phyloP scores from a whole-genome alignment of 2,113 vertebrate species.

The Melanotaenia duboulayi region DNA sequence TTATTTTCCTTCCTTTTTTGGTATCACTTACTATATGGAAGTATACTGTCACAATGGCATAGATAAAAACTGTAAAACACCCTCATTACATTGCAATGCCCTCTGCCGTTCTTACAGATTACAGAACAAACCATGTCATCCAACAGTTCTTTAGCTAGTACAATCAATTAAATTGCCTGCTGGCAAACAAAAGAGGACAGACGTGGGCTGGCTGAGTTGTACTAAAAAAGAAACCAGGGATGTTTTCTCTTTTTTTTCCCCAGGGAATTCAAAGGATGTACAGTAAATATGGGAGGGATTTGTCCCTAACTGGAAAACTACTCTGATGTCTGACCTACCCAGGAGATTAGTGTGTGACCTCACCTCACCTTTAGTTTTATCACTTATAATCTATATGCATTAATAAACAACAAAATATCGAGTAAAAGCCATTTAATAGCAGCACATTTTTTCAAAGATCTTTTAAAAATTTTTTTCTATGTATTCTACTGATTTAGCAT shows the following conservation, averaged over 20 bases:
- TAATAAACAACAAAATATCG: background rate
- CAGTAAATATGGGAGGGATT: constrained; percentile 60
- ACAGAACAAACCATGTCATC: constrained; percentile 27
- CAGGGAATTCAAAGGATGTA: constrained; percentile 18
- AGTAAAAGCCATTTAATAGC: too few relatives aligned
- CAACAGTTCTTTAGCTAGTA: constrained; percentile 3
- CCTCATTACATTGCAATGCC: background rate
- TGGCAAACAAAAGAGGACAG: constrained; percentile 54
- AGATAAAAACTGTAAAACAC: background rate
- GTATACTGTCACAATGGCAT: too few relatives aligned
- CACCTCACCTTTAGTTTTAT: constrained; percentile 34
- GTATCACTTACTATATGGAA: too few relatives aligned
- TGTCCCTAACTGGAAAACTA: constrained; percentile 10
- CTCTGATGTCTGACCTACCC: constrained; percentile 30
- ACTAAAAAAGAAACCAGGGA: constrained; percentile 42
- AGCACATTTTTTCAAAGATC: too few relatives aligned
- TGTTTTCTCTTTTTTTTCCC: constrained; percentile 5
- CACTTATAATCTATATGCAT: constrained; percentile 51
- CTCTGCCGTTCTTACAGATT: background rate
- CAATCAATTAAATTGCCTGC: constrained; percentile 51
- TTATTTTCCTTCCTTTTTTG: too few relatives aligned
- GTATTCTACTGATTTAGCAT: background rate
- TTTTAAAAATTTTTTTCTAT: too few relatives aligned
- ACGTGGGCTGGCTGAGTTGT: constrained; percentile 45
- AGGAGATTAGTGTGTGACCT: constrained; percentile 57